Base-by-base conservation (phyloP, 92 coral and sea anemone species). In the Pocillopora meandrina region DNA sequence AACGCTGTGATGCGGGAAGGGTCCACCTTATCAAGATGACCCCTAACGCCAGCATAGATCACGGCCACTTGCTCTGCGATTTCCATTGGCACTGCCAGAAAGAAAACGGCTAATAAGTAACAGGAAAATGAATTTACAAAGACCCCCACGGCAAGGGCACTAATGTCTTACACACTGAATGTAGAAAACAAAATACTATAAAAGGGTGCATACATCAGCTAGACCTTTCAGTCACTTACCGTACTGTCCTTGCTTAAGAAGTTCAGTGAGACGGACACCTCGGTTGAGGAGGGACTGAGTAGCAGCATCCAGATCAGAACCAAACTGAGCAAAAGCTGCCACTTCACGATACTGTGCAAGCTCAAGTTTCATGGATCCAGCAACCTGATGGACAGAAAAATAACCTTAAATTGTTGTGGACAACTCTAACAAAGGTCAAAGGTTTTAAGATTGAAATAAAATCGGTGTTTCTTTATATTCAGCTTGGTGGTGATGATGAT, bases 311-410 rank as follows among this genome's bases (percentile, higher is more conserved):
- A 96, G 79, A 88, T 96, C 99, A 35, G 99, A 96, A 63, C 99
- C 98, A 88, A 96, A 96, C 95, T 96, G 99, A 73, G 99, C 98
- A 86, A 96, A 96, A 23, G 99, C 99, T 76, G 99, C 99, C 19
- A 96, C 99, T 77, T 96, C 99, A 86, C 99, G 99, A 81, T 96
- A 96, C 87, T 96, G 99, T 34, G 99, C 99, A 80, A 96, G 97
- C 91, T 96, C 99, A 74, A 96, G 92, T 90, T 96, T 96, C 99
- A 96, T 96, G 60, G 98, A 94, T 77, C 99, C 99, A 14, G 99
- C 99, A 80, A 96, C 98, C 98, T 95, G 77, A 61, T 71, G 60
- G 20, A 26, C 77, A 33, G 65, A 71, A 61, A 23, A 3, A 17
- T 33, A 65, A 33, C 2, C 34, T 57, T 20, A 26, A 26, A 75